Conservation (phyloP, 2,113 vertebrate genomes). For the Rafetus swinhoei region DNA sequence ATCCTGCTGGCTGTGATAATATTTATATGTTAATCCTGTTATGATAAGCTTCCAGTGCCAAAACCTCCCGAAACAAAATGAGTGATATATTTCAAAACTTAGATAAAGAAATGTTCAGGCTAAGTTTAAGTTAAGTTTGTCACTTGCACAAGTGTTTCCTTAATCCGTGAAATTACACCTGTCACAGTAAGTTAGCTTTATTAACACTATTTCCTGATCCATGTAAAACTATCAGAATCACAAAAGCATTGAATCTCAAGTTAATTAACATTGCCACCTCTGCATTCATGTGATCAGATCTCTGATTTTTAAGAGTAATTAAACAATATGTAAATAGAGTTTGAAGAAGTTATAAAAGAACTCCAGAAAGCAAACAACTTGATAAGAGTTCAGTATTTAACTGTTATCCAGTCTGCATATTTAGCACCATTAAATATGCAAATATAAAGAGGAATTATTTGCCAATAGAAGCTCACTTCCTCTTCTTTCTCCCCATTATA, state of each 20-base stretch:
- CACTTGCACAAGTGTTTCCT: conserved; percentile 60
- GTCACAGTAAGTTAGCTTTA: conserved; percentile 85
- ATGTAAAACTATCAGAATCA: conserved; percentile 75
- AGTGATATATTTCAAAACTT: conserved; percentile 39
- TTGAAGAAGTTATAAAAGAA: conserved; percentile 1
- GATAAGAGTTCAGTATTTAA: neutral
- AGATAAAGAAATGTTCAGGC: neutral
- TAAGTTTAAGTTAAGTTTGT: neutral
- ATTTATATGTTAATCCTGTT: conserved; percentile 69
- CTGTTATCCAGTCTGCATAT: neutral
- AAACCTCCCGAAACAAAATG: conserved; percentile 52
- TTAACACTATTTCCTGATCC: conserved; percentile 82
- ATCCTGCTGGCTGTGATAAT: conserved; percentile 63
- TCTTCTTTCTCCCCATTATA: neutral
- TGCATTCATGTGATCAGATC: conserved; percentile 60
- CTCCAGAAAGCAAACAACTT: neutral
- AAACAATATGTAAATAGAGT: conserved; percentile 63
- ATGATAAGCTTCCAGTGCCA: conserved; percentile 34
- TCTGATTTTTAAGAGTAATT: conserved; percentile 79
- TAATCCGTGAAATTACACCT: conserved; percentile 89
- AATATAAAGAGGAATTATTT: neutral
- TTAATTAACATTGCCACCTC: conserved; percentile 82
- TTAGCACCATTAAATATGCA: neutral
- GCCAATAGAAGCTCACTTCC: fast-evolving
- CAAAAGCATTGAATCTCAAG: conserved; percentile 74